Conservation (phyloP, 2,113 vertebrate genomes). For the Speoplatyrhinus poulsoni region DNA sequence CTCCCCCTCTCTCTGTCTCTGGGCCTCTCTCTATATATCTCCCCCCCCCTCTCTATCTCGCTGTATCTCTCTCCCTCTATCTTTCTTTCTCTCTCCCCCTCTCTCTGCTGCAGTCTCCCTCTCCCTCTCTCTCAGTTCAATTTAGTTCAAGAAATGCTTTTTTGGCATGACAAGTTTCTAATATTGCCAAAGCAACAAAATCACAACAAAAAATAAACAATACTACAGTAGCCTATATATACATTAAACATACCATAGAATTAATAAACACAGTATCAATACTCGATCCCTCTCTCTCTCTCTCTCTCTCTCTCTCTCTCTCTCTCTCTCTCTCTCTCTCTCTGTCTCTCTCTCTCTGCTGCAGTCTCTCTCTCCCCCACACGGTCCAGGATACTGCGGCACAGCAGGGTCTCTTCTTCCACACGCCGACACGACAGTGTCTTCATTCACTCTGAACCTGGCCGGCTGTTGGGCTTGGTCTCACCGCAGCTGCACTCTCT, state of each 20-base stretch:
- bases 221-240: no score
- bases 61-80: slow-evolving; percentile 5
- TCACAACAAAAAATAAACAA: no score
- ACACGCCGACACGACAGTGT: slow-evolving; percentile 43
- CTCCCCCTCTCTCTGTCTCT: no score
- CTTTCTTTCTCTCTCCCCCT: neutral
- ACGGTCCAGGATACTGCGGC: slow-evolving; percentile 2
- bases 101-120: slow-evolving; percentile 15
- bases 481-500: slow-evolving; percentile 61
- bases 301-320: neutral
- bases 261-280: no score
- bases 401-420: slow-evolving; percentile 41
- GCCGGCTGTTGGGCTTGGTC: slow-evolving; percentile 27
- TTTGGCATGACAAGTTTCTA: neutral
- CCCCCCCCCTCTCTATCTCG: no score
- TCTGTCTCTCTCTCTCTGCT: neutral
- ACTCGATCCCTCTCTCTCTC: neutral
- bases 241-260: no score
- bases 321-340: neutral
- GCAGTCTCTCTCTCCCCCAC: neutral
- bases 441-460: slow-evolving; percentile 63
- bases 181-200: neutral
- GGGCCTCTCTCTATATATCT: no score
- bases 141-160: neutral
- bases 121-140: neutral